Evolutionary conservation across 2,797 vertebrate species (phyloP), one percentile per base, ranked within the genome.

Genomic region (Tachyglossus aculeatus): DNA sequence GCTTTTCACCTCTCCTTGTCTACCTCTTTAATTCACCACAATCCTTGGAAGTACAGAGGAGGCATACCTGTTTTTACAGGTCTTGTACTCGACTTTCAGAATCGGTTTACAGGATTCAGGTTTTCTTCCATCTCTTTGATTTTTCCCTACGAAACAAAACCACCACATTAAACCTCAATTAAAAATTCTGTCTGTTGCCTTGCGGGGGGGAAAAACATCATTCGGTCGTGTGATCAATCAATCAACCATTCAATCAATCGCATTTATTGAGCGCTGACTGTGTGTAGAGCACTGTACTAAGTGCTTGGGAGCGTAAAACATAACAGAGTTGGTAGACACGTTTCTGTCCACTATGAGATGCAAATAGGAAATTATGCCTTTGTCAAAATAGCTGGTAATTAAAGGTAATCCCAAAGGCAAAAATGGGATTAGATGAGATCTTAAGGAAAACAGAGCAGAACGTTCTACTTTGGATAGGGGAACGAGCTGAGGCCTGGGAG

Each of bases 81-180:
- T 99, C 89, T 98, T 98, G 88, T 98, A 97, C 74, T 99, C 97
- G 77, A 98, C 97, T 93, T 98, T 99, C 67, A 98, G 95, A 71
- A 99, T 99, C 8, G 98, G 98, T 90, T 98, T 98, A 91, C 98
- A 99, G 1, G 97, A 95, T 75, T 99, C 98, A 84, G 92, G 74
- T 80, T 98, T 99, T 88, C 93, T 97, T n/a, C 95, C 96, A 70
- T 99, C 97, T 90, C 93, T 95, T 73, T 95, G 96, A 88, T 92
- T 94, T 91, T 99, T 99, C 77, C 96, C 98, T 99, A 86, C 62
- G 59, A 59, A 82, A 77, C 24, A 80, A 81, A 84, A 69, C 37
- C 21, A 80, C 53, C 50, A 72, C 65, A 29, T 67, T 70, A 86
- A 85, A 67, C 34, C 9, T 55, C 19, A n/a, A 68, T 69, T 74